Base-by-base conservation (phyloP, 2,888 invertebrate species). In the Troides aeacus region DNA sequence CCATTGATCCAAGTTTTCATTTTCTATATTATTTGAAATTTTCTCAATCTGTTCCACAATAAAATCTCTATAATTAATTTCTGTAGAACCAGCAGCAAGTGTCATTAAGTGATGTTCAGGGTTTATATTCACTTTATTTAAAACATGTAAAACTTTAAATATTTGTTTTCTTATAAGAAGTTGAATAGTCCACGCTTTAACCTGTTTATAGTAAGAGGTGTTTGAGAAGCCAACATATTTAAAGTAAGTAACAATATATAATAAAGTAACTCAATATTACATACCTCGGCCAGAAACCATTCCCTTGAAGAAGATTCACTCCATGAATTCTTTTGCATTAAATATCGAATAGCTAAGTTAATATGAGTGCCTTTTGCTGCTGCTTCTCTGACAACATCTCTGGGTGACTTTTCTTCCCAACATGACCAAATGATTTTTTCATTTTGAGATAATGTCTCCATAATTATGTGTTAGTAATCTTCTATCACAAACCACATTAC, bases 361-460 rank as follows among this genome's bases (percentile, higher is more conserved):
- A 95, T 92, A 76, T 95, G 94, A 42, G 93, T 93, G 23, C 95
- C 95, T 81, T 95, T 95, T 1, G 94, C 94, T 46, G 94, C 95
- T 18, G 95, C 94, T 82, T 95, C 95, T 75, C 95, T 88, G 0
- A 94, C 94, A 60, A 95, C 94, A 84, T 95, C 95, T 78, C 94
- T 88, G 50, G 94, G 91, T 58, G 94, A 93, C 75, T 94, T 93
- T 68, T 87, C 91, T 72, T 93, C 93, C 95, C 95, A 95, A 74
- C 94, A 94, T 66, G 92, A 90, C 95, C 95, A 95, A 75, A 95
- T 92, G 64, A 91, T 93, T 76, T 93, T 93, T 74, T 93, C 89
- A 84, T 94, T 93, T 81, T 93, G 93, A 70, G 86, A 90, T 72
- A 94, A 78, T 75, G 92, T 90, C 86, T 95, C 95, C 93, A 94